Conservation (phyloP, 2,888 invertebrate species). For the Pollenia labialis region DNA sequence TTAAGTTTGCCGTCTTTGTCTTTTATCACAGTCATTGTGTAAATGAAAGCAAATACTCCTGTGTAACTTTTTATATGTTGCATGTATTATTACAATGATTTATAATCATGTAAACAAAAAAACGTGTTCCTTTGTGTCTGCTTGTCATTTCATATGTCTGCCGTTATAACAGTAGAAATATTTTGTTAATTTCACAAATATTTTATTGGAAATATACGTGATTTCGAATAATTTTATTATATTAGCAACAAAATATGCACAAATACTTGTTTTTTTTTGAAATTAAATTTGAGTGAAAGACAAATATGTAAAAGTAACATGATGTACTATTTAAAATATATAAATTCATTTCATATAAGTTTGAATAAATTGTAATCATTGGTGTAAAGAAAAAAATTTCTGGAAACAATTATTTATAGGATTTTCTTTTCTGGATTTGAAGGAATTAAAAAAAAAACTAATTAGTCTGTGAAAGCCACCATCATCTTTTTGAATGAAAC, state of each 20-base stretch:
- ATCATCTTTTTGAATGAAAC: too few species aligned
- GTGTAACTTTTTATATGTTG: not conserved
- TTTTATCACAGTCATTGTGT: not conserved
- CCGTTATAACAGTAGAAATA: not conserved
- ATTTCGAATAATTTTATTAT: not conserved
- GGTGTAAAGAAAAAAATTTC: not conserved
- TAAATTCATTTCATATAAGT: not conserved
- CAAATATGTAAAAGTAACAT: not conserved
- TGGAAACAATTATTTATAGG: too few species aligned
- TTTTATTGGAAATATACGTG: not conserved
- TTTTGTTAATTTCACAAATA: not conserved
- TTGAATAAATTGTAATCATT: not conserved
- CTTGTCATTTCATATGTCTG: conserved; percentile 12
- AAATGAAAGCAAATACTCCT: not conserved
- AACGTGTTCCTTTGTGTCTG: conserved; percentile 5
- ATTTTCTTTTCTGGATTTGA: too few species aligned
- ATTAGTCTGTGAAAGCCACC: too few species aligned
- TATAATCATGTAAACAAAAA: not conserved
- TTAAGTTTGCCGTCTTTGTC: not conserved
- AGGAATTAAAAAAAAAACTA: too few species aligned
- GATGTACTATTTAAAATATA: not conserved
- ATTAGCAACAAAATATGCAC: not conserved
- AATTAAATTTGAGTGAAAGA: not conserved
- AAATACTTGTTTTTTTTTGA: not conserved
- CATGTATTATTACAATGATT: conserved; percentile 14